phyloP scores from a whole-genome alignment of 2,797 vertebrate genomes.

The Neostethus bicornis region DNA sequence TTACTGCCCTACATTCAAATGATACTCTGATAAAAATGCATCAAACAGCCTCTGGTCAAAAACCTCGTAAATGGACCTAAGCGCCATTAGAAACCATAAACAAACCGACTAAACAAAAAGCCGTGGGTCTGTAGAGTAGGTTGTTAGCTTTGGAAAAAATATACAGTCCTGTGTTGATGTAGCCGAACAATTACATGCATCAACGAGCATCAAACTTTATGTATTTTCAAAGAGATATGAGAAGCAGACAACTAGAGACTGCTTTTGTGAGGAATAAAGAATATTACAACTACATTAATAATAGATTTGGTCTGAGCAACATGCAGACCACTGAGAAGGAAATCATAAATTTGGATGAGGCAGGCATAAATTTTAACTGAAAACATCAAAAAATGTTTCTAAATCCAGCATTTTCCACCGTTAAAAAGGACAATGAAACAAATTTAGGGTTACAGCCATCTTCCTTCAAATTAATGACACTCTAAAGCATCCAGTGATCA shows the following conservation, averaged over 20 bases:
- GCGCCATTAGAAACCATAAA: constrained; percentile 63
- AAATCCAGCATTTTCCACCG: not conserved
- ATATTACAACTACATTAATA: constrained; percentile 56
- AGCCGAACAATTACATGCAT: constrained; percentile 52
- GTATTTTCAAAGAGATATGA: constrained; percentile 55
- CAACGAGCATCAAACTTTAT: constrained; percentile 44
- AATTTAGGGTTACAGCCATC: not conserved
- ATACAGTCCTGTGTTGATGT: constrained; percentile 43
- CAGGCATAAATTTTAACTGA: constrained; percentile 23
- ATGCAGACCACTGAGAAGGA: constrained; percentile 30
- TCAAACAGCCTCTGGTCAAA: constrained; percentile 67
- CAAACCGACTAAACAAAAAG: constrained; percentile 64
- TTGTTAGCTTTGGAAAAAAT: constrained; percentile 42
- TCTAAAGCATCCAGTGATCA: not conserved
- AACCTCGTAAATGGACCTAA: constrained; percentile 56
- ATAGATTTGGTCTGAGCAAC: constrained; percentile 42
- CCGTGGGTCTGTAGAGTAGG: constrained; percentile 53
- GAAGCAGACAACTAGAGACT: constrained; percentile 43
- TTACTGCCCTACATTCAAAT: constrained; percentile 59
- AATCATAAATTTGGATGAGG: constrained; percentile 37
- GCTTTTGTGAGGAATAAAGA: constrained; percentile 45
- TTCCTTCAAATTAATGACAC: constrained; percentile 1
- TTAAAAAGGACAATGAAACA: not conserved
- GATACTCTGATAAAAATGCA: constrained; percentile 63
- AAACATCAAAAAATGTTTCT: constrained; percentile 25